Evolutionary conservation across 2,797 vertebrate species (phyloP).

Genomic region (Thunnus albacares): DNA sequence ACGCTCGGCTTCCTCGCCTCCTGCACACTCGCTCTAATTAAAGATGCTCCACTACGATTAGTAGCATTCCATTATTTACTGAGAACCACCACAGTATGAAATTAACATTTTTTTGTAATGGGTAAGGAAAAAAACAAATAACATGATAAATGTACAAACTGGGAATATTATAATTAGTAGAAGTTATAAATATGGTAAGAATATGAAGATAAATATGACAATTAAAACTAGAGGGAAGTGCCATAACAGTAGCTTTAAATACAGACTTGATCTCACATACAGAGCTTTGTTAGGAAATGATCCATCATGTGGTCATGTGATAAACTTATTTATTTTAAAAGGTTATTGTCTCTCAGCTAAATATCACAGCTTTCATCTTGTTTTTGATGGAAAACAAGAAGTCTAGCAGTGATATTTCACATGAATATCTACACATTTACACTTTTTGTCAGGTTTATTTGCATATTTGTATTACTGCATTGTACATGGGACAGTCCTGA

Average conservation of each 20-base stretch:
- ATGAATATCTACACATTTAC: background rate
- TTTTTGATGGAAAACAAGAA: too few species aligned
- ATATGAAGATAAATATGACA: constrained; percentile 36
- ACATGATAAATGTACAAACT: constrained; percentile 25
- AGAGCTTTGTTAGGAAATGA: background rate
- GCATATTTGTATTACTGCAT: too few species aligned
- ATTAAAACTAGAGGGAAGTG: background rate
- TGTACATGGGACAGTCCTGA: too few species aligned
- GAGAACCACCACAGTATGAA: constrained; percentile 50
- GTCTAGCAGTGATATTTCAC: background rate
- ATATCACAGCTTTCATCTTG: background rate
- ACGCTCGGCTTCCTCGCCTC: constrained; percentile 6
- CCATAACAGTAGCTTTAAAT: background rate
- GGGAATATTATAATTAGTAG: background rate
- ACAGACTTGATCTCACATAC: background rate
- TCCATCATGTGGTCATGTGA: constrained; percentile 59
- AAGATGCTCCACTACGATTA: constrained; percentile 47
- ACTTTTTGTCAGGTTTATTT: too few species aligned
- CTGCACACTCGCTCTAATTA: constrained; percentile 50
- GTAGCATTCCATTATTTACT: constrained; percentile 44
- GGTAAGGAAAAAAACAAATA: background rate
- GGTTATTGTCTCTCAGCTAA: background rate
- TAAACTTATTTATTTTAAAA: background rate
- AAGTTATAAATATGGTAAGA: background rate
- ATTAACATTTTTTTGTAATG: constrained; percentile 28